phyloP scores from a whole-genome alignment of 2,888 invertebrate genomes.

The Papilio demoleus region DNA sequence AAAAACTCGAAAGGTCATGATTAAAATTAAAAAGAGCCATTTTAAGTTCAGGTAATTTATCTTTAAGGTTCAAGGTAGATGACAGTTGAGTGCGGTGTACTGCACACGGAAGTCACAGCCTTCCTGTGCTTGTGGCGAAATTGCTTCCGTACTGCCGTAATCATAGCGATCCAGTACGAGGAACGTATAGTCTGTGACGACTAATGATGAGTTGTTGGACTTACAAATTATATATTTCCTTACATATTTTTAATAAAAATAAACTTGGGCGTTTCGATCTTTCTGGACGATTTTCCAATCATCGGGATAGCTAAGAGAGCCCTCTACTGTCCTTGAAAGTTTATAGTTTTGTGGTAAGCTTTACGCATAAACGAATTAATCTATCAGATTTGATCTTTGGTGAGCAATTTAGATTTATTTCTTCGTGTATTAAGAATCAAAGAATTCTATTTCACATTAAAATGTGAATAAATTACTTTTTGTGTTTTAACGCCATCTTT shows the following conservation, averaged over 20 bases:
- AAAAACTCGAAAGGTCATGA: background rate
- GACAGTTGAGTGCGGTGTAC: conserved; percentile 31
- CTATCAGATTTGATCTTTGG: no score
- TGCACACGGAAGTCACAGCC: conserved; percentile 40
- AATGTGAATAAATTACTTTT: no score
- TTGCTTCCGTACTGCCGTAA: conserved; percentile 43
- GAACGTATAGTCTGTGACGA: conserved; percentile 11
- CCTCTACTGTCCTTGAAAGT: no score
- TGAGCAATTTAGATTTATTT: no score
- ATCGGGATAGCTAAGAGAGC: no score
- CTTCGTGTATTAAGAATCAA: no score
- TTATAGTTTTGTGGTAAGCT: no score
- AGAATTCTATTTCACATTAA: no score
- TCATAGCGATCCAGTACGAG: conserved; percentile 11
- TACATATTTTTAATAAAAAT: background rate
- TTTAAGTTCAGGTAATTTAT: conserved; percentile 1
- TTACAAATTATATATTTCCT: conserved; percentile 10
- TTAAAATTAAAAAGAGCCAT: background rate
- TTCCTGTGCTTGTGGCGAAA: conserved; percentile 43
- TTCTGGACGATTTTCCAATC: no score
- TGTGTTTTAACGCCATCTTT: no score
- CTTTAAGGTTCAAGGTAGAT: conserved; percentile 34
- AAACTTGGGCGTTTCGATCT: no score
- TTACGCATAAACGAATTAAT: no score
- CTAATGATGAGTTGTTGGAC: conserved; percentile 21